A percentile compares a stretch with the other conserved stretches of the same genome.
These are phyloP conservation scores for Eupeodes corollae DNA, from an alignment of 1,140 invertebrate genomes.

Conservation along the genomic window DNA sequence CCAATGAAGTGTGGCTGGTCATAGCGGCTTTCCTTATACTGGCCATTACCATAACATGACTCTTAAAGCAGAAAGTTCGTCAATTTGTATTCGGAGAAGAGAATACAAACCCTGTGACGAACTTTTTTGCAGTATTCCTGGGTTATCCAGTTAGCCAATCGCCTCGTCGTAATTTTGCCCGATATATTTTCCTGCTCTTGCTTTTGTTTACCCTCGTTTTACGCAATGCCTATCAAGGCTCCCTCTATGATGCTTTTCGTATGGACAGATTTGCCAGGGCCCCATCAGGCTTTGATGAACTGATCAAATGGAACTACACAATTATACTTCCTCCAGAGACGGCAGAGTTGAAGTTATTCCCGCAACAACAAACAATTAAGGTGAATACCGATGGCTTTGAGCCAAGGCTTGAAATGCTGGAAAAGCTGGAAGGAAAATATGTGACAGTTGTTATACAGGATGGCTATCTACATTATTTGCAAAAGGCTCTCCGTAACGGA, in stretches of 20 bases:
- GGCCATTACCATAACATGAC: background rate
- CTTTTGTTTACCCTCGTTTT: conserved; percentile 4
- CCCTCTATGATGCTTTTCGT: conserved; percentile 8
- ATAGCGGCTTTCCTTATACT: background rate
- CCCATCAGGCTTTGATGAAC: background rate
- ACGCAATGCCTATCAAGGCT: conserved; percentile 11
- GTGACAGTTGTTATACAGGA: background rate
- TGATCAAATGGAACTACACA: background rate
- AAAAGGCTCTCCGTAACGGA: background rate
- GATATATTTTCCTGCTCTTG: conserved; percentile 6
- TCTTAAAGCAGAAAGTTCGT: background rate
- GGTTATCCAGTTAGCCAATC: conserved; percentile 7
- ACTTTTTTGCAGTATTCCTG: conserved; percentile 3
- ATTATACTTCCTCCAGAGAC: background rate
- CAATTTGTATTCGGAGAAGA: conserved; percentile 5
- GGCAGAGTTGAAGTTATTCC: background rate
- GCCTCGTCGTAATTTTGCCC: conserved; percentile 7
- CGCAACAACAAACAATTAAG: conserved; percentile 1
- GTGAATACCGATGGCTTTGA: background rate
- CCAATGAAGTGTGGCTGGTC: background rate
- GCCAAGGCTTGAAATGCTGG: background rate
- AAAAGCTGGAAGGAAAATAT: background rate
- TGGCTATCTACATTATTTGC: background rate
- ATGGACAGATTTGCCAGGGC: background rate
- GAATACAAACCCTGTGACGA: background rate